Base-by-base conservation (phyloP, 2,888 invertebrate genomes). In the Dorcus hopei region DNA sequence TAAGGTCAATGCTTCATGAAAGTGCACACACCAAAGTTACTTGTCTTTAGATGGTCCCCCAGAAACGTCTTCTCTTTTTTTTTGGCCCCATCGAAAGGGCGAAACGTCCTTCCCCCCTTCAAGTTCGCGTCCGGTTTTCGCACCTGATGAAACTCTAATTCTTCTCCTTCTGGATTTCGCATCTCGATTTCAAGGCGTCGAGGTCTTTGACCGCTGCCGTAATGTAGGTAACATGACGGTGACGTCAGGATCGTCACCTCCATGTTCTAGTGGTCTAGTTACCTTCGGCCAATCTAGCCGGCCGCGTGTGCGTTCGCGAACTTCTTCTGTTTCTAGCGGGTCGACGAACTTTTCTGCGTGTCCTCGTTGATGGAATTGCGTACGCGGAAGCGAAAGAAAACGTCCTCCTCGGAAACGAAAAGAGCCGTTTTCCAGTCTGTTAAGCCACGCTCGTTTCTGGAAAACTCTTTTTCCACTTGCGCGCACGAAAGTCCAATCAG, bases 191-290 rank as follows among this genome's bases (percentile, higher is more conserved):
- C 65, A 63, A 65, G 65, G 58, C 58, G 52, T n/a, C 53, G 56
- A 71, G 73, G 74, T 75, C 73, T 68, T 68, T 69, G 73, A 72
- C 72, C 74, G 65, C 58, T 65, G 54, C 59, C 68, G 72, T 68
- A 72, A 75, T 75, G 74, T 75, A 74, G 77, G 77, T 77, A 77
- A 77, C 74, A 72, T 70, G 67, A 72, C 68, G 66, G 74, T 77
- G 77, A 77, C 77, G 77, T 77, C 77, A 77, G 69, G 65, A 69
- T 72, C 75, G 76, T 77, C 76, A 76, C 76, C 76, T 77, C 72
- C 72, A 76, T 76, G 74, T 77, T 77, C 73, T 73, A 76, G 76
- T 77, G 77, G 72, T 72, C 72, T 77, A 77, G 77, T 77, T 77
- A 55, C 53, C 42, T 58, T 58, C 48, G 40, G 53, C 52, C 58